phyloP scores from a whole-genome alignment of 2,797 vertebrate species.

The Australoheros facetus region DNA sequence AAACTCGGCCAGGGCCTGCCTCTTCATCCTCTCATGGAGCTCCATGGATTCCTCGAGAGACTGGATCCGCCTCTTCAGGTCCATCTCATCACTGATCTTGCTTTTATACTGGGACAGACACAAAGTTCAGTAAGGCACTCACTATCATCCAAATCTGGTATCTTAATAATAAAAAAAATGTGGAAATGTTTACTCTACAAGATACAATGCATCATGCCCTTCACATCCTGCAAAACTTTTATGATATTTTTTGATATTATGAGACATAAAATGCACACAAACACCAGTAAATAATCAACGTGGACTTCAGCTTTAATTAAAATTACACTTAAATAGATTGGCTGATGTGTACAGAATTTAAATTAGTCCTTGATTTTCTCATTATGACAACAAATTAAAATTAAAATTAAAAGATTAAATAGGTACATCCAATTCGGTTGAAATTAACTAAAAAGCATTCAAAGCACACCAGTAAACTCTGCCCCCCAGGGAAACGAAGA shows the following conservation, averaged over 20 bases:
- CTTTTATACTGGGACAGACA: slow-evolving; percentile 86
- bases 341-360: background rate
- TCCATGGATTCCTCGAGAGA: slow-evolving; percentile 95
- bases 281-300: background rate
- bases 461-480: background rate
- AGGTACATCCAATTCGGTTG: background rate
- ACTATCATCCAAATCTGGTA: background rate
- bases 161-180: background rate
- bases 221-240: background rate
- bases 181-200: background rate
- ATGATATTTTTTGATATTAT: background rate
- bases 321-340: background rate
- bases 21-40: slow-evolving; percentile 94
- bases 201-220: background rate
- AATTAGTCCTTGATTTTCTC: background rate
- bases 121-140: background rate
- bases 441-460: background rate
- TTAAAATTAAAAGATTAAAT: slow-evolving; percentile 12
- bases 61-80: slow-evolving; percentile 94
- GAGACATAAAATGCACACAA: background rate
- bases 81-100: slow-evolving; percentile 94
- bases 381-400: background rate
- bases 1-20: slow-evolving; percentile 94
- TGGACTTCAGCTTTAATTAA: slow-evolving; percentile 20
- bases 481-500: background rate